A percentile compares a stretch with the other conserved stretches of the same genome.
Evolutionary conservation across 1,140 invertebrate genomes (phyloP).

Genomic region (Heliconius nattereri): DNA sequence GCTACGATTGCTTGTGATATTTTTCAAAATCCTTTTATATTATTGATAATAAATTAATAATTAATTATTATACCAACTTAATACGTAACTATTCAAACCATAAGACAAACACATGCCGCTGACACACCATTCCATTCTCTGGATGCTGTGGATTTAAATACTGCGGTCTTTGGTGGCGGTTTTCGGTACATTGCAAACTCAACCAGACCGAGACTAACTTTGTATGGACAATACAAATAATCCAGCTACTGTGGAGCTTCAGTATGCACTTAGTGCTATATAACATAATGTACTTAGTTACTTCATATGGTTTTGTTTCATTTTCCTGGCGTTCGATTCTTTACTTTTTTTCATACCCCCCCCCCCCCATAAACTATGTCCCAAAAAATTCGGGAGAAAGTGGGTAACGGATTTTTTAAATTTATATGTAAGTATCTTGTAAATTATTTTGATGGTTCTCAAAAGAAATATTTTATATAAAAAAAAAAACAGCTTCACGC

Average conservation of each 20-base stretch:
- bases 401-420: too few species aligned
- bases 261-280: background rate
- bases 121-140: constrained; percentile 5
- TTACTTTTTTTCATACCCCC: too few species aligned
- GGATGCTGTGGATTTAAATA: background rate
- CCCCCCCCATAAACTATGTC: too few species aligned
- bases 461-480: too few species aligned
- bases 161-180: constrained; percentile 11
- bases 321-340: too few species aligned
- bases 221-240: constrained; percentile 11
- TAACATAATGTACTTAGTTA: background rate
- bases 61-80: background rate
- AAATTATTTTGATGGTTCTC: too few species aligned
- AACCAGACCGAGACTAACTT: constrained; percentile 12
- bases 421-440: too few species aligned
- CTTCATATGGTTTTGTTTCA: background rate
- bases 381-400: too few species aligned
- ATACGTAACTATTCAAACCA: background rate
- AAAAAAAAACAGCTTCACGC: too few species aligned
- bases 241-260: background rate
- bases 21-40: too few species aligned
- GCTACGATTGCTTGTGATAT: too few species aligned
- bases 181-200: constrained; percentile 4
- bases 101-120: background rate
- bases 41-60: background rate